Evolutionary conservation across 2,888 invertebrate genomes (phyloP).

Genomic region (Pheosia tremula): DNA sequence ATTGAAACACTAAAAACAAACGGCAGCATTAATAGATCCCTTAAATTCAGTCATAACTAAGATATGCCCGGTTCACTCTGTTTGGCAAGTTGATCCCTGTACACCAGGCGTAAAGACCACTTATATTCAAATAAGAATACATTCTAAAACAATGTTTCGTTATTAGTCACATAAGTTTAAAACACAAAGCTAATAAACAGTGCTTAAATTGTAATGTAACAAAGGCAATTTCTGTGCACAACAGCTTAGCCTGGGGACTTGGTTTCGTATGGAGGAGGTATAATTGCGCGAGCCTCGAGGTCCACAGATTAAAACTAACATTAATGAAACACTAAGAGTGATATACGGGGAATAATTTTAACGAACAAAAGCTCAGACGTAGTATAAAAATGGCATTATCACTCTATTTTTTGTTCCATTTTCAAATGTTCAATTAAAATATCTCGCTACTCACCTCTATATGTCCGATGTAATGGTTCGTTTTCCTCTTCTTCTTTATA

Average conservation of each 20-base stretch:
- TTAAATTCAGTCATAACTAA: no score
- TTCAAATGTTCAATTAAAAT: no score
- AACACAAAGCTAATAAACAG: conserved; percentile 12
- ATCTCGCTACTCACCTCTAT: no score
- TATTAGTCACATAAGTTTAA: conserved; percentile 3
- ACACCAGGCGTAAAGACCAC: background rate
- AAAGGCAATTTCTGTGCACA: conserved; percentile 39
- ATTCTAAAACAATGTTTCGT: background rate
- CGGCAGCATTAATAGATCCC: no score
- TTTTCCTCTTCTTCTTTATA: no score
- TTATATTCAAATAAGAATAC: conserved; percentile 6
- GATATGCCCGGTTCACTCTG: no score
- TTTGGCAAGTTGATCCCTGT: background rate
- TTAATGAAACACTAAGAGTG: conserved; percentile 31
- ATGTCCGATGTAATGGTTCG: no score
- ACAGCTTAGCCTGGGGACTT: conserved; percentile 37
- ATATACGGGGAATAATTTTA: conserved; percentile 20
- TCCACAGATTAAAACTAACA: conserved; percentile 52
- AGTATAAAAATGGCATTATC: no score
- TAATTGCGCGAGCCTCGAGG: conserved; percentile 44
- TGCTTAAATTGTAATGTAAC: conserved; percentile 34
- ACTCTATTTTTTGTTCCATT: no score
- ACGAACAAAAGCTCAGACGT: conserved; percentile 11
- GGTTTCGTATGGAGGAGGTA: conserved; percentile 42
- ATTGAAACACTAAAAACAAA: no score